Base-by-base conservation (phyloP, 35 echinoderm and acorn worm genomes). In the Amphiura filiformis region DNA sequence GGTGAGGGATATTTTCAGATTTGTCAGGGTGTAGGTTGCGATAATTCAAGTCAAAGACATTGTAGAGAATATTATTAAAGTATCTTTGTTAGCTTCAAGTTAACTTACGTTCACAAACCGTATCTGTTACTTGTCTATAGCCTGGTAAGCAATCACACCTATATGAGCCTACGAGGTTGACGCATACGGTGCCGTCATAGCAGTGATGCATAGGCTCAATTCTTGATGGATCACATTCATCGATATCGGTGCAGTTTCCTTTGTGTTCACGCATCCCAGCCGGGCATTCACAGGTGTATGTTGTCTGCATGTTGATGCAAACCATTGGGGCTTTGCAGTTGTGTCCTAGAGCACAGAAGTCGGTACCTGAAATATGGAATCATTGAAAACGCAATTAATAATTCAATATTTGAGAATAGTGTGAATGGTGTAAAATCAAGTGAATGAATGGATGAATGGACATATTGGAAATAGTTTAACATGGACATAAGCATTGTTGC, bases 91-190 rank as follows among this genome's bases (percentile, higher is more conserved):
- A n/a, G n/a, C n/a, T n/a, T n/a, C n/a, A n/a, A n/a, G n/a, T n/a
- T n/a, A 47, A 92, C 90, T 96, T 84, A 96, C 94, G 84, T 88
- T 38, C 70, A 81, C 94, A 96, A 14, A 40, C 56, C 28, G 83
- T 81, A 41, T 96, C 90, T 20, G 90, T 96, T 32, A 86, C 61
- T 39, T 89, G 88, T n/a, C 77, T 31, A 38, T 93, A 93, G 3
- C 95, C 95, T 1, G 88, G 81, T 49, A 88, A 37, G 76, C 95
- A 97, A 31, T 93, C 81, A 79, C 95, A 97, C 35, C 65, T 35
- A 75, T 93, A 97, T 18, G 52, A 56, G 2, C 95, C 95, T 11
- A 56, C 79, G 2, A 82, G 84, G 47, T 97, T 97, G 37, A 86
- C 91, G 57, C 95, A 97, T 17, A 79, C n/a, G 1, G 95, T 94